These are phyloP conservation scores for Chromoteleia sp. DNA, from an alignment of 2,888 invertebrate species.

Conservation along the genomic window DNA sequence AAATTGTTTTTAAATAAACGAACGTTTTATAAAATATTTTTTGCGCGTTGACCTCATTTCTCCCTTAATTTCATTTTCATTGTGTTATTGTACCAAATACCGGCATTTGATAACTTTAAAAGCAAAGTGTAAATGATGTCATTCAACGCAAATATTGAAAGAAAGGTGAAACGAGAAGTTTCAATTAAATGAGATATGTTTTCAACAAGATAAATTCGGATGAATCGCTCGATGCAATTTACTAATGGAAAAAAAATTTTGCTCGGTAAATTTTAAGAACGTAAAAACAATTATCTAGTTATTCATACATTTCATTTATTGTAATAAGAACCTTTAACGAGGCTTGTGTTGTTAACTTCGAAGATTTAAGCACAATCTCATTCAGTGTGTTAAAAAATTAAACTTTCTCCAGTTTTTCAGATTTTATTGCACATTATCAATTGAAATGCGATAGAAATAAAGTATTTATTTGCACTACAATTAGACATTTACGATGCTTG, in stretches of 20 bases:
- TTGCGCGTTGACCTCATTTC: background rate
- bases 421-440: slow-evolving; percentile 41
- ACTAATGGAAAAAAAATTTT: slow-evolving; percentile 39
- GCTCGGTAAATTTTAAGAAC: slow-evolving; percentile 40
- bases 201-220: slow-evolving; percentile 13
- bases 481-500: slow-evolving; percentile 15
- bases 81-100: background rate
- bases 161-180: slow-evolving; percentile 16
- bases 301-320: slow-evolving; percentile 22
- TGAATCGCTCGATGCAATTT: slow-evolving; percentile 22
- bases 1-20: slow-evolving; percentile 27
- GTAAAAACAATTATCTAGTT: slow-evolving; percentile 27
- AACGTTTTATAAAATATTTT: slow-evolving; percentile 2
- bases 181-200: slow-evolving; percentile 14
- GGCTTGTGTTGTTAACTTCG: slow-evolving; percentile 4
- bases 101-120: background rate
- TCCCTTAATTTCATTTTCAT: background rate
- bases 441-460: slow-evolving; percentile 13
- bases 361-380: slow-evolving; percentile 14
- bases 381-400: slow-evolving; percentile 20
- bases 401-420: slow-evolving; percentile 48
- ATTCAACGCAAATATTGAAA: background rate
- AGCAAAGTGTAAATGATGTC: background rate
- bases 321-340: slow-evolving; percentile 14
- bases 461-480: slow-evolving; percentile 28